Evolutionary conservation across 2,888 invertebrate genomes (phyloP), one percentile per base, ranked within the genome.

Genomic region (Parnassius orleans): DNA sequence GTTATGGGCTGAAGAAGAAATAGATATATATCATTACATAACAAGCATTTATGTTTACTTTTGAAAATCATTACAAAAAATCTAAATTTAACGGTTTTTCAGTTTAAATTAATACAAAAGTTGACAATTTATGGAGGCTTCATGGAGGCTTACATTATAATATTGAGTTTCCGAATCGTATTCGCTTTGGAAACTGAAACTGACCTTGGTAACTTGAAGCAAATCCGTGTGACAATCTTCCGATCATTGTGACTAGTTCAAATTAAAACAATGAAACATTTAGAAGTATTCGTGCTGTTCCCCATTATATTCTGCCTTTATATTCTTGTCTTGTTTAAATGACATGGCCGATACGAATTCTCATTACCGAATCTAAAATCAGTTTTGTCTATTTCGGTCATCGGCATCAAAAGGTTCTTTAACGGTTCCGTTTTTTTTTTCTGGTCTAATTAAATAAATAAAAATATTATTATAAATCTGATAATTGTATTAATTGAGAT

Each of bases 301-400:
- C 61, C 71, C 72, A 68, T 68, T 78, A 76, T 80, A 75, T 67
- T 53, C 50, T 60, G 61, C 67, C 75, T 81, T 76, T 74, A 75
- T 70, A 74, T 73, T 72, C 72, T 74, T 76, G 74, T 72, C 72
- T 80, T 82, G 78, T 80, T 81, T 78, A 78, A 73, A 78, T 76
- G 77, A 72, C 75, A 58, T 15, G 43, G 72, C 72, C 69, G 73
- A 72, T 77, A 78, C 68, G 70, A 73, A 72, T 73, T 74, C 72
- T 78, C 75, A 72, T 75, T 76, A 75, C 75, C 72, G 72, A 77
- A 80, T 78, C 69, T 64, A 65, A 65, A 65, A 72, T 67, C 69
- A 66, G 71, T 70, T 71, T 72, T 67, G 71, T 63, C 69, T 69
- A 80, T 73, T 75, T 79, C 72, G 80, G 80, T 73, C 78, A 70